A percentile compares a stretch with the other conserved stretches of the same genome.
These are phyloP conservation scores for Tragelaphus strepsiceros DNA, from an alignment of 2,113 vertebrate species.

Conservation along the genomic window DNA sequence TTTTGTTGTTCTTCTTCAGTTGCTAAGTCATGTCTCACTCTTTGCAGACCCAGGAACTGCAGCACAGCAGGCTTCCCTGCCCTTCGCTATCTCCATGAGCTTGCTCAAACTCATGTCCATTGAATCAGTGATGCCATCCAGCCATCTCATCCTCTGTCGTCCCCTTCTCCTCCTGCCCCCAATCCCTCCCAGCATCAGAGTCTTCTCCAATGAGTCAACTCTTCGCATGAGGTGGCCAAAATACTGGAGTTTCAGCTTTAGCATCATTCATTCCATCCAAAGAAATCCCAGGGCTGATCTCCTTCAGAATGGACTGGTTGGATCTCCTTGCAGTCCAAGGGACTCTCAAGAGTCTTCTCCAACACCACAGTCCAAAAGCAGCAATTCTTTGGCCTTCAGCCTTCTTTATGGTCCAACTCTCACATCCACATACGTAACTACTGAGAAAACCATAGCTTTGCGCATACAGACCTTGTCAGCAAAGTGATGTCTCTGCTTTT, in stretches of 20 bases:
- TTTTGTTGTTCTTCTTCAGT: neutral
- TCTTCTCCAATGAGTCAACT: neutral
- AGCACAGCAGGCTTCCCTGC: neutral
- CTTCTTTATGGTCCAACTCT: neutral
- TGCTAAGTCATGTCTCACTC: neutral
- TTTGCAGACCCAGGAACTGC: rapidly evolving
- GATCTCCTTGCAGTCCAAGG: neutral
- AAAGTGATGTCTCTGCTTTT: neutral
- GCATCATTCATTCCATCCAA: too few species aligned
- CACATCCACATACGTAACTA: neutral
- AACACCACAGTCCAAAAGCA: neutral
- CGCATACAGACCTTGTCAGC: neutral
- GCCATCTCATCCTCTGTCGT: neutral
- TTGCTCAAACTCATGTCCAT: neutral
- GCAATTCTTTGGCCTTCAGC: neutral
- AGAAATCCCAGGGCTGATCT: too few species aligned
- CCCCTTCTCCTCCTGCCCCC: neutral
- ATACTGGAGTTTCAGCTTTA: neutral
- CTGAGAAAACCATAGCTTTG: neutral
- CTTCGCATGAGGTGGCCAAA: neutral
- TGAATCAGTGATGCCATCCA: neutral
- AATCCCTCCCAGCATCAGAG: neutral
- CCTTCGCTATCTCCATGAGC: neutral
- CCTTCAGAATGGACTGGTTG: neutral
- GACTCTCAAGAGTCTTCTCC: neutral